A percentile compares a stretch with the other conserved stretches of the same genome.
These are phyloP conservation scores for Fratercula arctica DNA, from an alignment of 2,797 vertebrate species.

Conservation along the genomic window DNA sequence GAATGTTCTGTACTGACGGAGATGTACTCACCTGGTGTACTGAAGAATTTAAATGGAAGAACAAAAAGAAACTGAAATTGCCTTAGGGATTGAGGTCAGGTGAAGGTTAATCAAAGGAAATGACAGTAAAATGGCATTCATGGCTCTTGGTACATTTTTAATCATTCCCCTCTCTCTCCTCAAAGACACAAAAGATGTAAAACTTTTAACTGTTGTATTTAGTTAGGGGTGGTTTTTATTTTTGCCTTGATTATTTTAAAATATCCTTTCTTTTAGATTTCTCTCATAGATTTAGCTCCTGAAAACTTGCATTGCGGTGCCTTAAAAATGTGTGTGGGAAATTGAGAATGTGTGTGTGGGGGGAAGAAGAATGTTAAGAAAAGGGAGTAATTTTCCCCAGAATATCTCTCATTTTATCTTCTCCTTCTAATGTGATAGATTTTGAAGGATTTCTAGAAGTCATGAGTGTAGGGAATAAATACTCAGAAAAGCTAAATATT, in stretches of 20 bases:
- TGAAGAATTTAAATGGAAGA: constrained; percentile 71
- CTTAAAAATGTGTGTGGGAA: constrained; percentile 37
- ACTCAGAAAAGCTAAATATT: constrained; percentile 44
- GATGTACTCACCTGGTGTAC: constrained; percentile 53
- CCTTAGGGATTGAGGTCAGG: constrained; percentile 78
- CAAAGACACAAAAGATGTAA: constrained; percentile 19
- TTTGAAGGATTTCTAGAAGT: constrained; percentile 55
- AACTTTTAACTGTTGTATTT: constrained; percentile 8
- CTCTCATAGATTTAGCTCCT: neutral
- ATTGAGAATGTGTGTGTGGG: constrained; percentile 33
- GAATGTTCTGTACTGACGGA: constrained; percentile 27
- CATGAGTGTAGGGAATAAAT: constrained; percentile 34
- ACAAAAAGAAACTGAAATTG: constrained; percentile 77
- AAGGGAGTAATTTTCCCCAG: constrained; percentile 55
- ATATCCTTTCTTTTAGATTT: neutral
- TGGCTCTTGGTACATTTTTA: constrained; percentile 74
- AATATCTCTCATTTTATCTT: constrained; percentile 49
- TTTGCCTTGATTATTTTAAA: constrained; percentile 36
- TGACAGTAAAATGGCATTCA: constrained; percentile 78
- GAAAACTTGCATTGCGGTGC: neutral
- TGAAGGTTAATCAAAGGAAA: constrained; percentile 86
- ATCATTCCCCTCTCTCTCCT: constrained; percentile 60
- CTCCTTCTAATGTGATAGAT: neutral
- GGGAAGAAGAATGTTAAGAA: constrained; percentile 56
- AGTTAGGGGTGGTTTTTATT: constrained; percentile 2